A percentile compares a stretch with the other conserved stretches of the same genome.
Conservation (phyloP, 2,888 invertebrate genomes). For the Gnatocerus cornutus region DNA sequence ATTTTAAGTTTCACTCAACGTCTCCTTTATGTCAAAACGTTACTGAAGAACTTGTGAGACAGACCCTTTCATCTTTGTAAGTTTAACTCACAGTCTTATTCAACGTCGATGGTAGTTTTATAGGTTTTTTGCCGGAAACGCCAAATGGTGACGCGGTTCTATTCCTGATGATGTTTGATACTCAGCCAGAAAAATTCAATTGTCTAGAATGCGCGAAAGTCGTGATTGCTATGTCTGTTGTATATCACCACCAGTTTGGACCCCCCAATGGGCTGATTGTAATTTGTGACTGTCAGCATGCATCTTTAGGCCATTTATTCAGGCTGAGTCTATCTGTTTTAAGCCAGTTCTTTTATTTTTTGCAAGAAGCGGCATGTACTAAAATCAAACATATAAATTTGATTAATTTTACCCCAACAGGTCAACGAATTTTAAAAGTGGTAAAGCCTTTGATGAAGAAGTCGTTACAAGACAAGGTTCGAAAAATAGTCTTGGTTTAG, state of each 20-base stretch:
- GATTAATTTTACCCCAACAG: not conserved
- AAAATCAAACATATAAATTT: not conserved
- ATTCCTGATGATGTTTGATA: not conserved
- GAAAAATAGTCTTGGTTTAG: not conserved
- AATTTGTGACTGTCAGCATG: not conserved
- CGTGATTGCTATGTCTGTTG: not conserved
- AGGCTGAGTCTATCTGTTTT: not conserved
- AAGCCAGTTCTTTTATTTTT: not conserved
- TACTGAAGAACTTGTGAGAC: not conserved
- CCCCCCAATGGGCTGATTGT: not conserved
- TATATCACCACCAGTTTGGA: conserved; percentile 7
- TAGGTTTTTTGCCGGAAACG: not conserved
- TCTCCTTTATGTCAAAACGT: not conserved
- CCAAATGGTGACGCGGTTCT: not conserved
- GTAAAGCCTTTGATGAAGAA: not conserved
- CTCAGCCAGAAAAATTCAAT: not conserved
- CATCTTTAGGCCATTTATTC: conserved; percentile 3
- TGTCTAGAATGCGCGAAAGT: not conserved
- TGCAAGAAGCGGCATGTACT: not conserved
- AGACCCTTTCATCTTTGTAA: not conserved
- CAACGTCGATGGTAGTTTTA: not conserved
- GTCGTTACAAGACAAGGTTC: not conserved
- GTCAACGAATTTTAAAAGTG: not conserved
- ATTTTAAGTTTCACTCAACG: not conserved
- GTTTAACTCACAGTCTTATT: not conserved